phyloP scores from a whole-genome alignment of 2,888 invertebrate genomes.

The Xestia rhomboidea region DNA sequence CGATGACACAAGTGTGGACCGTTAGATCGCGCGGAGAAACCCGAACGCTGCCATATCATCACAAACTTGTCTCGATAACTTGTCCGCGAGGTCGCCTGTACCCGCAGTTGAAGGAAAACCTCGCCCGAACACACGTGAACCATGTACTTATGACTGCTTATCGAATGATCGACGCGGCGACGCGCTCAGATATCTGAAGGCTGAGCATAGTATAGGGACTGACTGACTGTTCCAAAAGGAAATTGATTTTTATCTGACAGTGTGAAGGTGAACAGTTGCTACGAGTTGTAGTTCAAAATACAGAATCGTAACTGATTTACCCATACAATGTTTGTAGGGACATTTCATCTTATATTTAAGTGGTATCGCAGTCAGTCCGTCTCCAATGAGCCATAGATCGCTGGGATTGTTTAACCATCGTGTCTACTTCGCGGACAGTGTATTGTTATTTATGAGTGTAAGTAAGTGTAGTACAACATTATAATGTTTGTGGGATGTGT shows the following conservation, averaged over 20 bases:
- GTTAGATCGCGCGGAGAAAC: neutral
- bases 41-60: neutral
- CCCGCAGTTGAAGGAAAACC: neutral
- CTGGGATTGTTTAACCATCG: neutral
- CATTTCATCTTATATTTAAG: neutral
- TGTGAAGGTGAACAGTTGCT: neutral
- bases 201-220: neutral
- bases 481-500: no score
- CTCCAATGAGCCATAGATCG: no score
- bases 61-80: neutral
- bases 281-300: neutral
- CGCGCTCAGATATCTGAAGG: neutral
- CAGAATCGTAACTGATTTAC: neutral
- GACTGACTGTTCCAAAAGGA: neutral
- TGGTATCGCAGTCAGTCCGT: no score
- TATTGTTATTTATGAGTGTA: no score
- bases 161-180: neutral
- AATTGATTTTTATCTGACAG: neutral
- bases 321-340: neutral
- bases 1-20: constrained; percentile 8
- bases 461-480: no score
- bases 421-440: neutral
- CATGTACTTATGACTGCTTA: neutral
- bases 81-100: neutral
- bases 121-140: neutral